Evolutionary conservation across 1,140 invertebrate genomes (phyloP).

Genomic region (Saccostrea glomerata): DNA sequence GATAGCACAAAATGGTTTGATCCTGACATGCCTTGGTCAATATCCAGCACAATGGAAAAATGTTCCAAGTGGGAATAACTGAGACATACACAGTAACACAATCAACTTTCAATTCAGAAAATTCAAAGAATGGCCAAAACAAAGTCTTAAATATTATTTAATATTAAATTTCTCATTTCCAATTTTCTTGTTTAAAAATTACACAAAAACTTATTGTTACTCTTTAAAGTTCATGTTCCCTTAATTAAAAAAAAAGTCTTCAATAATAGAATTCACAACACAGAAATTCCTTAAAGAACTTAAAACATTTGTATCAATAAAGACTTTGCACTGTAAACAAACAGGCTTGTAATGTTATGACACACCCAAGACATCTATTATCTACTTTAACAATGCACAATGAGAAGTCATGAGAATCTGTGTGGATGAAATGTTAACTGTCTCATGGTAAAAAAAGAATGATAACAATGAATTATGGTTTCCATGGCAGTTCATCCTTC

Average conservation of each 20-base stretch:
- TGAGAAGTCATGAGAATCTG: slow-evolving; percentile 20
- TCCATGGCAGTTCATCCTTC: slow-evolving; percentile 55
- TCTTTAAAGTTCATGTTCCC: not conserved
- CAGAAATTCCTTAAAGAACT: slow-evolving; percentile 23
- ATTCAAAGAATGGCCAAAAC: slow-evolving; percentile 15
- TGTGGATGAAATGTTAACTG: slow-evolving; percentile 50
- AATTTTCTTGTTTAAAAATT: not conserved
- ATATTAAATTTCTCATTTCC: slow-evolving; percentile 16
- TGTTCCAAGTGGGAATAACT: slow-evolving; percentile 7
- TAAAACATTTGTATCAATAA: slow-evolving; percentile 12
- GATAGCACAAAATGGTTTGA: slow-evolving; percentile 31
- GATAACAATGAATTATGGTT: slow-evolving; percentile 40
- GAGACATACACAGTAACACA: slow-evolving; percentile 10
- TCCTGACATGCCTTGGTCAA: slow-evolving; percentile 38
- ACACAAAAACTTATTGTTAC: not conserved
- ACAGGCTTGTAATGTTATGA: slow-evolving; percentile 11
- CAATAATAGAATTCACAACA: slow-evolving; percentile 3
- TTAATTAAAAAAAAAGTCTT: not conserved
- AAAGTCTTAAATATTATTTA: slow-evolving; percentile 19
- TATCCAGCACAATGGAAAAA: not conserved
- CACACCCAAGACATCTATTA: slow-evolving; percentile 13
- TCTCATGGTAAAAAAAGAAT: slow-evolving; percentile 39
- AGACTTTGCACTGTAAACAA: not conserved
- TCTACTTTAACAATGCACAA: slow-evolving; percentile 29
- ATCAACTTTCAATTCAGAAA: not conserved